phyloP scores from a whole-genome alignment of 1,140 invertebrate genomes.

The Pogonus chalceus region DNA sequence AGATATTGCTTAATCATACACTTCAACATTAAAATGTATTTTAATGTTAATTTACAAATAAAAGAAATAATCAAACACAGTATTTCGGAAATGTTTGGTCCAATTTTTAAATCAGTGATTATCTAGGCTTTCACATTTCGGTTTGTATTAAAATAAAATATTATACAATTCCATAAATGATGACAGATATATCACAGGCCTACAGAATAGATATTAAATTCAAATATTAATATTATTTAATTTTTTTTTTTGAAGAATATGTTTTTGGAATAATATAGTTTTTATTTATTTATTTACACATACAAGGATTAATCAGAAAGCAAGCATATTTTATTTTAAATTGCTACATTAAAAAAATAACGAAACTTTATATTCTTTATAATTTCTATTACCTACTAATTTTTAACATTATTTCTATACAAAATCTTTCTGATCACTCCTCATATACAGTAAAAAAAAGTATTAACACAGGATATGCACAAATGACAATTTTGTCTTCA shows the following conservation, averaged over 20 bases:
- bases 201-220: slow-evolving; percentile 4
- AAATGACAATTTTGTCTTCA: too few species aligned
- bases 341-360: not conserved
- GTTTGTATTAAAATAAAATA: slow-evolving; percentile 4
- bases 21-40: slow-evolving; percentile 1
- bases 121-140: slow-evolving; percentile 1
- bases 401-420: too few species aligned
- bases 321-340: slow-evolving; percentile 1
- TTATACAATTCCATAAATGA: slow-evolving; percentile 7
- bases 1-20: slow-evolving; percentile 3
- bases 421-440: not conserved
- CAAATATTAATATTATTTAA: not conserved
- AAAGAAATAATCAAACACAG: not conserved
- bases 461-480: not conserved
- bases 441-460: not conserved
- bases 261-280: not conserved
- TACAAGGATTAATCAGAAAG: slow-evolving; percentile 5
- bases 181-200: slow-evolving; percentile 6
- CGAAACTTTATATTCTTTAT: not conserved
- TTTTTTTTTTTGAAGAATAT: not conserved
- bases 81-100: not conserved
- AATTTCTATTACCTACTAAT: not conserved
- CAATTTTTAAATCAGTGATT: slow-evolving; percentile 5
- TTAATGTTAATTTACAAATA: not conserved
- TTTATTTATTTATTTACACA: slow-evolving; percentile 2